These are phyloP conservation scores for Laterallus jamaicensis DNA, from an alignment of 2,113 vertebrate species.

Conservation along the genomic window DNA sequence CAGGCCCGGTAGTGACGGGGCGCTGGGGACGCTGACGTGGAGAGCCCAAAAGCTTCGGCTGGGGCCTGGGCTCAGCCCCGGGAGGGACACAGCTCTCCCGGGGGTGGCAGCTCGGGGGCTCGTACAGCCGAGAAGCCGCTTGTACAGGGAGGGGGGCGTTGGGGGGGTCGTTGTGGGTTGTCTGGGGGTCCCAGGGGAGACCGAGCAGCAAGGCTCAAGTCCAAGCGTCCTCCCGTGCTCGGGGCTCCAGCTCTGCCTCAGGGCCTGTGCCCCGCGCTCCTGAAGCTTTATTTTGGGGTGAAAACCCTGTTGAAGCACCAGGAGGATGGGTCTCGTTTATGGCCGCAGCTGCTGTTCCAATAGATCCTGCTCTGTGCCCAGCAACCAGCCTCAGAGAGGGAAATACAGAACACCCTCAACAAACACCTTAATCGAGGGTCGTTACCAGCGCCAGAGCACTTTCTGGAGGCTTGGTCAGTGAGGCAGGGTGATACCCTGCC, in stretches of 20 bases:
- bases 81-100: no score
- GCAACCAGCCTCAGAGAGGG: not conserved
- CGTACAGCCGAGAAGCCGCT: no score
- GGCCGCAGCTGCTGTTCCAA: accelerated
- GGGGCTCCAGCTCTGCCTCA: no score
- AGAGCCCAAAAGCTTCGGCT: not conserved
- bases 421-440: conserved; percentile 27
- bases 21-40: accelerated
- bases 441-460: not conserved
- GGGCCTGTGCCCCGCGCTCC: no score
- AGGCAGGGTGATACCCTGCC: not conserved
- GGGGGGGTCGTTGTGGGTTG: no score
- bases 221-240: accelerated
- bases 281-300: no score
- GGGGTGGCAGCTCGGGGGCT: no score
- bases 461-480: not conserved
- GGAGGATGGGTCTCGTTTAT: accelerated
- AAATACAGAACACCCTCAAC: not conserved
- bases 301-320: accelerated
- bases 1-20: accelerated
- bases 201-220: no score
- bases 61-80: no score
- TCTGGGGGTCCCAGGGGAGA: no score
- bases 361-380: not conserved
- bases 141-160: no score